Evolutionary conservation across 1,140 invertebrate genomes (phyloP).

Genomic region (Subanguina moxae): DNA sequence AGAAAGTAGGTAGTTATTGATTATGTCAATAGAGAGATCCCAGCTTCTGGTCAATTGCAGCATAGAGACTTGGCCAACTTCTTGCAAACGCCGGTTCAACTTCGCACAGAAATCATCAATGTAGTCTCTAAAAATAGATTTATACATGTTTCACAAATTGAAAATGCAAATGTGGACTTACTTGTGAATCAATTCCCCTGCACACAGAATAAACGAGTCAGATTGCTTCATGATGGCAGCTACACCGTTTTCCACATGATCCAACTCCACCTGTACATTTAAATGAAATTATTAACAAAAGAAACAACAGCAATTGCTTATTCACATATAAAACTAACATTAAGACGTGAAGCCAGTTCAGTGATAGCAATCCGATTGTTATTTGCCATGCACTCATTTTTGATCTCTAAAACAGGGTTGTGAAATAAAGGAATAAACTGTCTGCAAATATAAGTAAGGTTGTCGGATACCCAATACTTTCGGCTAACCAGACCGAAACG

Average conservation of each 20-base stretch:
- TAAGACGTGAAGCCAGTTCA: conserved; percentile 37
- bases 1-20: conserved; percentile 40
- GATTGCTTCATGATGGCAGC: conserved; percentile 6
- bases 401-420: conserved; percentile 26
- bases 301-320: no score
- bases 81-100: conserved; percentile 33
- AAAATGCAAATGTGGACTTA: not conserved
- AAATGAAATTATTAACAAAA: no score
- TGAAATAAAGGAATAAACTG: no score
- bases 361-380: conserved; percentile 38
- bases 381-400: conserved; percentile 42
- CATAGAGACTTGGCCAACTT: conserved; percentile 41
- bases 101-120: conserved; percentile 31
- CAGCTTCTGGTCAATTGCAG: conserved; percentile 29
- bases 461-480: no score
- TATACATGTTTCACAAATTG: not conserved
- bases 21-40: conserved; percentile 37
- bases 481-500: no score
- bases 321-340: conserved; percentile 23
- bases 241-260: conserved; percentile 33
- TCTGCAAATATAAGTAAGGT: no score
- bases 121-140: conserved; percentile 41
- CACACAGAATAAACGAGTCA: conserved; percentile 36
- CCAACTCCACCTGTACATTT: conserved; percentile 7
- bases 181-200: conserved; percentile 41